Percentiles rank a stretch among this genome's conserved stretches.
Conservation (phyloP, 53 echinoderm and acorn worm genomes). For the Apostichopus leukothele region DNA sequence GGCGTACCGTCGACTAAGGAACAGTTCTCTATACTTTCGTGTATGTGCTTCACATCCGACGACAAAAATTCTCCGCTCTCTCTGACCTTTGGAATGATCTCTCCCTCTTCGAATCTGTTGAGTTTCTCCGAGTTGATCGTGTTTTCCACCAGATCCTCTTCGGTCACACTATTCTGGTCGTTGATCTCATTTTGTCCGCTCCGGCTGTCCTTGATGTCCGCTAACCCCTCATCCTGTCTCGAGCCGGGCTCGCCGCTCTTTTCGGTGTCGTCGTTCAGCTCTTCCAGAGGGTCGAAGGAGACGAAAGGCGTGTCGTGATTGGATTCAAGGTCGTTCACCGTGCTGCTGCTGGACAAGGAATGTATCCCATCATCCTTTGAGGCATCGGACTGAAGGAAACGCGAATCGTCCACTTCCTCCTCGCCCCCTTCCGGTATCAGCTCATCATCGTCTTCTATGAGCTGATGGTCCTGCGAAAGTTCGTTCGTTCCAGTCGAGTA, state of each 20-base stretch:
- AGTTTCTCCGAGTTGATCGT: slow-evolving; percentile 12
- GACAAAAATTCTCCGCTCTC: background rate
- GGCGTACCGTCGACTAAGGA: background rate
- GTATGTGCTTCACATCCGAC: background rate
- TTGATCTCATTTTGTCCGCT: background rate
- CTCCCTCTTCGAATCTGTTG: background rate
- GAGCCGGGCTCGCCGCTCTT: background rate
- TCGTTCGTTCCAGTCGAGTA: slow-evolving; percentile 24
- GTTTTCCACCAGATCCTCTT: background rate
- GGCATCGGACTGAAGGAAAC: background rate
- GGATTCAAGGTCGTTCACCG: slow-evolving; percentile 1
- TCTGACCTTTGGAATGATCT: background rate
- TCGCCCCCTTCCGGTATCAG: background rate
- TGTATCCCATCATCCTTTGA: slow-evolving; percentile 44
- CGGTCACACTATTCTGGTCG: background rate
- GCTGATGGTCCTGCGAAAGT: background rate
- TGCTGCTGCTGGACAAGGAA: slow-evolving; percentile 39
- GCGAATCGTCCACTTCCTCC: background rate
- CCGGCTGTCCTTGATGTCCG: background rate
- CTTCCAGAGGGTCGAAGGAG: background rate
- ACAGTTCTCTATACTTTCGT: background rate
- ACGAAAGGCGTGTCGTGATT: background rate
- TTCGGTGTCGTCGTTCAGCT: background rate
- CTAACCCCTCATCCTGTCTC: background rate
- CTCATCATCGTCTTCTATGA: slow-evolving; percentile 1